Evolutionary conservation across 1,140 invertebrate species (phyloP), one percentile per base, ranked within the genome.

Genomic region (Protaetia brevitarsis): DNA sequence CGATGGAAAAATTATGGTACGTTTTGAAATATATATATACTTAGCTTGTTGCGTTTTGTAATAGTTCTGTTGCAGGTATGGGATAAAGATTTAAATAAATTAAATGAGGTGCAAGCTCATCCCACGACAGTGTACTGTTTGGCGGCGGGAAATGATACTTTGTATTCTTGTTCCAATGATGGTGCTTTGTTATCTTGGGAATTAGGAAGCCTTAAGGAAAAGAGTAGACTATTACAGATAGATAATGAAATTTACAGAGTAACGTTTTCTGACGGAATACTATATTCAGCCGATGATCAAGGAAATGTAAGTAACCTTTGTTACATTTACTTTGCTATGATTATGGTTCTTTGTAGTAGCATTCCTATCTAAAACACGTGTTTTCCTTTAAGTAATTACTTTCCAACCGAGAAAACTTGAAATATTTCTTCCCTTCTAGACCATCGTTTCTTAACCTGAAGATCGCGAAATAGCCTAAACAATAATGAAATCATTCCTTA

Each of bases 1-100:
- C 68, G 80, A 82, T 68, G 81, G 81, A n/a, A 80, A 79, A 71
- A 78, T 82, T 16, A 82, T 82, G 73, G 81, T 81, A 74, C 71
- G 16, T 62, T 4, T 5, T 19, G 26, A 3, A 29, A 29, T 29
- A n/a, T n/a, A n/a, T n/a, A n/a, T n/a, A n/a, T n/a, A n/a, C n/a
- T n/a, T n/a, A n/a, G n/a, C n/a, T n/a, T n/a, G n/a, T n/a, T n/a
- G n/a, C 56, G 16, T 37, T 29, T 37, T 65, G 45, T 65, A 64
- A 67, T 10, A n/a, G n/a, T n/a, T n/a, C n/a, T 26, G 51, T 28
- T 63, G 28, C 51, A 81, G 79, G 71, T 81, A 5, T 82, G 81
- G 81, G 71, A 72, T 45, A 60, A 71, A 34, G 77, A 82, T 67
- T 69, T 83, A 30, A 74, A 79, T 65, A 72, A 78, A 26, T 36